Base-by-base conservation (phyloP, 2,797 vertebrate species). In the Acrossocheilus fasciatus region DNA sequence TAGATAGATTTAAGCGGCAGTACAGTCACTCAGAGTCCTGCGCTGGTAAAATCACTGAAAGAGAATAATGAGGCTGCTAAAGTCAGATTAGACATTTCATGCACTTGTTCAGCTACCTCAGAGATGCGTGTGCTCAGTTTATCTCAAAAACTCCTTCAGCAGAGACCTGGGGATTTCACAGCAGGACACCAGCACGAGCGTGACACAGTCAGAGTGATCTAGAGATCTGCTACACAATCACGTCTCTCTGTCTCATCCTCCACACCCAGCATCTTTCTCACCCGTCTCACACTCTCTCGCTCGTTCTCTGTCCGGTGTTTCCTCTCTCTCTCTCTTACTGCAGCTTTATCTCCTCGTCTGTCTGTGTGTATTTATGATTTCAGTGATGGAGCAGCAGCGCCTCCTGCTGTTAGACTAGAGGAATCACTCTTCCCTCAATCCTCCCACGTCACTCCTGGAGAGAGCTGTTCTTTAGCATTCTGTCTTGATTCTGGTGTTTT, bases 331-430 rank as follows among this genome's bases (percentile, higher is more conserved):
- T 69, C 45, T 36, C 41, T 45, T 7, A 14, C 47, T 70, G 36
- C 17, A 34, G 10, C 47, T 80, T 57, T 41, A 36, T 41, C 47
- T 64, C 26, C 50, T 9, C 7, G 26, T 34, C 50, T 45, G 41
- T 50, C 76, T 34, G 6, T 81, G 3, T 45, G 23, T 18, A 9
- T 78, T n/a, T 26, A 4, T 74, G 54, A 10, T 9, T 73, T 54
- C 70, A 72, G n/a, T 43, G 66, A 17, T 41, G 68, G 26, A 39
- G 79, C 78, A 84, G 83, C 82, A 87, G 81, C 88, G 84, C 84
- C 90, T 85, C 86, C 93, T 88, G 36, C 69, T 88, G 93, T 81
- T 2, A 0, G 10, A 10, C 6, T 11, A 15, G 3, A 66, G 70
- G 75, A 84, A 70, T 26, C 64, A 11, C 76, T 47, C 14, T 39